Base-by-base conservation (phyloP, 92 coral and sea anemone genomes). In the Epizoanthus rinbou region DNA sequence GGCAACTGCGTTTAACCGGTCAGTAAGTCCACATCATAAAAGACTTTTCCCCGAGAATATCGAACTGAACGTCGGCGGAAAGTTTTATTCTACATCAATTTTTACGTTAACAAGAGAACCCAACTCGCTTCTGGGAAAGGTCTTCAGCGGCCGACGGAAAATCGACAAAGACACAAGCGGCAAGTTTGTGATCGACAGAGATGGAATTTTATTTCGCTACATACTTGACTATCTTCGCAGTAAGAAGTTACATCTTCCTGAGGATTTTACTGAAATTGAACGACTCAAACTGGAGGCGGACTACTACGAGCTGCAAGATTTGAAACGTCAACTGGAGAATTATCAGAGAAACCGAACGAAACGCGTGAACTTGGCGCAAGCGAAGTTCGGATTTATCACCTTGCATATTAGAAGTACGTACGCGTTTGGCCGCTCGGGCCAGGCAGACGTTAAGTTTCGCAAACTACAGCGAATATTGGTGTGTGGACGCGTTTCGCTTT, bases 41-140 rank as follows among this genome's bases (percentile, higher is more conserved):
- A 94, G 91, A 60, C 78, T 95, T 19, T 96, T 94, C 64, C 99
- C 99, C 0, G 98, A 96, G 67, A 92, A 96, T 65, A 92, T 94
- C 41, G 99, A 96, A 47, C 80, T 96, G n/a, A 96, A 96, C 84
- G 98, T 96, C 28, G 99, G 99, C 19, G 99, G 99, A 13, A 96
- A 94, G 76, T 90, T 87, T 69, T 96, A 88, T 82, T 91, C 95
- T 0, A 94, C 99, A 0, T 88, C 99, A 7, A 93, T 94, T 5
- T 86, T 91, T 17, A 96, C 99, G 4, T 82, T 96, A 64, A 94
- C 99, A 10, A 90, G 94, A 71, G 86, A 91, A 3, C 91, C 95
- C 60, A 90, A 94, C 60, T 91, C 95, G 72, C 90, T 90, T 57
- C 89, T 96, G 22, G 98, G 94, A 8, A 90, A 89, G 65, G 87